phyloP scores from a whole-genome alignment of 2,113 vertebrate species.

The Pluvianellus socialis region DNA sequence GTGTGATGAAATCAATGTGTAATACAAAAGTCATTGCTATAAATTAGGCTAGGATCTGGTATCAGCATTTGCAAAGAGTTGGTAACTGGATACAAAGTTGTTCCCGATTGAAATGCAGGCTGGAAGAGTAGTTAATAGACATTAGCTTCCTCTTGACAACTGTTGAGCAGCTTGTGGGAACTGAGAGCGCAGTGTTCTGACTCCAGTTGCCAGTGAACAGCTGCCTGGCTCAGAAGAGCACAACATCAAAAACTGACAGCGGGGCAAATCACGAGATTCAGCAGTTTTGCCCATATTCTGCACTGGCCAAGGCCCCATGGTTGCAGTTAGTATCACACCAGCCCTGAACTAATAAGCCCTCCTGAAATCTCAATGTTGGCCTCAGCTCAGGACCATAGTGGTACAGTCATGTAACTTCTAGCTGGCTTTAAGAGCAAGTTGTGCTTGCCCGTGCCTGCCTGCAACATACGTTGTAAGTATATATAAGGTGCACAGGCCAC shows the following conservation, averaged over 20 bases:
- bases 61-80: not conserved
- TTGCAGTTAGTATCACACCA: not conserved
- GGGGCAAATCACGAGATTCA: not conserved
- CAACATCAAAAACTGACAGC: not conserved
- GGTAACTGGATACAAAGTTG: not conserved
- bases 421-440: not conserved
- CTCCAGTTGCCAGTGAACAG: slow-evolving; percentile 16
- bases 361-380: not conserved
- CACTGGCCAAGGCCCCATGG: not conserved
- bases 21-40: not conserved
- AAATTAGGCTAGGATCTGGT: not conserved
- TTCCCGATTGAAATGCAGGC: not conserved
- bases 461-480: fast-evolving
- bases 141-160: not conserved
- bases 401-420: not conserved
- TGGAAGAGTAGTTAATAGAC: not conserved
- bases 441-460: not conserved
- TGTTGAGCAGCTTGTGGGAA: not conserved
- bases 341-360: not conserved
- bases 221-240: not conserved
- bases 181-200: not conserved
- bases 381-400: not conserved
- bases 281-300: not conserved
- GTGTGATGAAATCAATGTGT: not conserved
- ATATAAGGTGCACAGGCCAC: no score